Conservation (phyloP, 2,888 invertebrate genomes). For the Pherbina coryleti region DNA sequence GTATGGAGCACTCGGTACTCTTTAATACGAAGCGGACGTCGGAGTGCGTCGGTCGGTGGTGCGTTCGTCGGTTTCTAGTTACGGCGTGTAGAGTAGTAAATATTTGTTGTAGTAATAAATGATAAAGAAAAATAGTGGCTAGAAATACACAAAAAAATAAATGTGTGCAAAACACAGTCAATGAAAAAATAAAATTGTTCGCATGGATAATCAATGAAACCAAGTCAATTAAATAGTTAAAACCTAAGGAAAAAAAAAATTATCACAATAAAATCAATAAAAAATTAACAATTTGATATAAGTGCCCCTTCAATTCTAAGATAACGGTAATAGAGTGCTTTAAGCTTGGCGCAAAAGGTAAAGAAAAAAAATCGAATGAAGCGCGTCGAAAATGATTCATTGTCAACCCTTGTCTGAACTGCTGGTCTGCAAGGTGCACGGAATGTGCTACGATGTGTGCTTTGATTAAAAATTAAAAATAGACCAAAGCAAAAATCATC, state of each 20-base stretch:
- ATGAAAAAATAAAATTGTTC: neutral
- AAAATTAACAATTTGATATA: neutral
- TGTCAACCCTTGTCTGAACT: too few species aligned
- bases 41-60: conserved; percentile 61
- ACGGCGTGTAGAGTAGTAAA: conserved; percentile 48
- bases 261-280: neutral
- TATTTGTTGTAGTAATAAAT: conserved; percentile 48
- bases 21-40: conserved; percentile 63
- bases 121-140: conserved; percentile 2
- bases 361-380: neutral
- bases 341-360: neutral
- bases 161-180: neutral
- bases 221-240: conserved; percentile 22
- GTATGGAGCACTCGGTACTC: conserved; percentile 41
- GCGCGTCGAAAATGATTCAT: neutral
- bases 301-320: neutral
- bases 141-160: neutral
- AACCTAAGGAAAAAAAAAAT: neutral
- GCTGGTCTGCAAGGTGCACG: too few species aligned
- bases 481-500: neutral
- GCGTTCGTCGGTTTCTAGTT: conserved; percentile 46
- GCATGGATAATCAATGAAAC: neutral
- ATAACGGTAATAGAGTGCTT: neutral
- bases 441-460: neutral
- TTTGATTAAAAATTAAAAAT: neutral